A percentile compares a stretch with the other conserved stretches of the same genome.
phyloP scores from a whole-genome alignment of 53 echinoderm and acorn worm species.

The Apostichopus leukothele region DNA sequence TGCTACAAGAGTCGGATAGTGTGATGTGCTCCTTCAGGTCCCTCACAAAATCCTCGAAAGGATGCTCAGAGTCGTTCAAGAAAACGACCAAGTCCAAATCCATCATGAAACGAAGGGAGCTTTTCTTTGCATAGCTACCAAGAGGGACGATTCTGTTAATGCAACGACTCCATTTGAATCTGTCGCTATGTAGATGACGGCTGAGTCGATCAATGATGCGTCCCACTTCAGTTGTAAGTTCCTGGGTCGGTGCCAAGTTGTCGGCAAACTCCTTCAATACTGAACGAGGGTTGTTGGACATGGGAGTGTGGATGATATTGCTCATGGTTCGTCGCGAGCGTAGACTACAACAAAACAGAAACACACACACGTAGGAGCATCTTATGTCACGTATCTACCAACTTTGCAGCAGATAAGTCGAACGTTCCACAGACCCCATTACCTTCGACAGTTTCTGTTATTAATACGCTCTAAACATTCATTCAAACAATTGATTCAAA shows the following conservation, averaged over 20 bases:
- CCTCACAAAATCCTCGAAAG: slow-evolving; percentile 10
- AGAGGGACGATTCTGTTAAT: background rate
- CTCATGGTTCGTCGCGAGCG: too few relatives aligned
- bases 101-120: slow-evolving; percentile 30
- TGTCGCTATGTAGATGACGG: background rate
- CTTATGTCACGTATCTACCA: too few relatives aligned
- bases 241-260: background rate
- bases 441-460: too few relatives aligned
- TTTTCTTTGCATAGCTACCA: slow-evolving; percentile 32
- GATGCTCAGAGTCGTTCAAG: slow-evolving; percentile 27
- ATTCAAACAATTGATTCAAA: too few relatives aligned
- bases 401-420: too few relatives aligned
- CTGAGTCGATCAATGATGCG: background rate
- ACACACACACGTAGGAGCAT: too few relatives aligned
- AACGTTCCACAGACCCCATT: background rate
- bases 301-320: background rate
- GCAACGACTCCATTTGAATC: background rate
- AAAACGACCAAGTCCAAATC: slow-evolving; percentile 36
- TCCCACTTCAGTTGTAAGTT: background rate
- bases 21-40: background rate
- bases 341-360: too few relatives aligned
- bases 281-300: background rate
- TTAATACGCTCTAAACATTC: too few relatives aligned
- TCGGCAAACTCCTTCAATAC: background rate
- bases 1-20: background rate